Percentiles rank a stretch among this genome's conserved stretches.
phyloP scores from a whole-genome alignment of 2,888 invertebrate genomes.

The Callinectes sapidus region DNA sequence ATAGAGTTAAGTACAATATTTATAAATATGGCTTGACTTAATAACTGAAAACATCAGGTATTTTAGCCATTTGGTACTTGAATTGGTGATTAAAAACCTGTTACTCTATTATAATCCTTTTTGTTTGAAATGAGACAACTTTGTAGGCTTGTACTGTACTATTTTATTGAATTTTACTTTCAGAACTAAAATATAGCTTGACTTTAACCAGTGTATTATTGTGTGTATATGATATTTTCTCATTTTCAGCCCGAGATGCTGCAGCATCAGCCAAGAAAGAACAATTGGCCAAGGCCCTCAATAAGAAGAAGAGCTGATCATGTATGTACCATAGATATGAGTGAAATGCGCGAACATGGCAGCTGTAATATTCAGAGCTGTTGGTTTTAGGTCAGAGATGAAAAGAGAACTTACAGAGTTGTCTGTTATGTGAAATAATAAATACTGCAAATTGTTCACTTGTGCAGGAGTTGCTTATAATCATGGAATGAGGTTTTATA shows the following conservation, averaged over 20 bases:
- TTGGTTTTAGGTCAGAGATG: slow-evolving; percentile 19
- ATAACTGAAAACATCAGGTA: no score
- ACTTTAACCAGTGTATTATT: neutral
- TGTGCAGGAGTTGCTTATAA: neutral
- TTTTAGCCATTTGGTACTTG: no score
- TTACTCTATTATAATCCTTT: no score
- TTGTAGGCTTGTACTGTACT: neutral
- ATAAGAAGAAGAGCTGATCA: slow-evolving; percentile 69
- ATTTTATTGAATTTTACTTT: neutral
- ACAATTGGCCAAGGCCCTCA: slow-evolving; percentile 79
- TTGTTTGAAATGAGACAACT: neutral
- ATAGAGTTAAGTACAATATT: no score
- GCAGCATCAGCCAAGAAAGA: slow-evolving; percentile 81
- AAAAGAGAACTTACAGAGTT: neutral
- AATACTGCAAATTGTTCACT: neutral
- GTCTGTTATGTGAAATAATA: neutral
- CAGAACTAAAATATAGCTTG: neutral
- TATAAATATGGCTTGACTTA: no score
- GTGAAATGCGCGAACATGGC: slow-evolving; percentile 6
- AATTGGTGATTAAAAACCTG: no score
- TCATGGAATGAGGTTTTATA: neutral
- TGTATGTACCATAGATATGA: neutral
- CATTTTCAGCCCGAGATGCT: slow-evolving; percentile 80
- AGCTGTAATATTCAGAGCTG: slow-evolving; percentile 19
- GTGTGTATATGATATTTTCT: slow-evolving; percentile 67